Evolutionary conservation across 2,113 vertebrate species (phyloP), one percentile per base, ranked within the genome.

Genomic region (Myotis davidii): DNA sequence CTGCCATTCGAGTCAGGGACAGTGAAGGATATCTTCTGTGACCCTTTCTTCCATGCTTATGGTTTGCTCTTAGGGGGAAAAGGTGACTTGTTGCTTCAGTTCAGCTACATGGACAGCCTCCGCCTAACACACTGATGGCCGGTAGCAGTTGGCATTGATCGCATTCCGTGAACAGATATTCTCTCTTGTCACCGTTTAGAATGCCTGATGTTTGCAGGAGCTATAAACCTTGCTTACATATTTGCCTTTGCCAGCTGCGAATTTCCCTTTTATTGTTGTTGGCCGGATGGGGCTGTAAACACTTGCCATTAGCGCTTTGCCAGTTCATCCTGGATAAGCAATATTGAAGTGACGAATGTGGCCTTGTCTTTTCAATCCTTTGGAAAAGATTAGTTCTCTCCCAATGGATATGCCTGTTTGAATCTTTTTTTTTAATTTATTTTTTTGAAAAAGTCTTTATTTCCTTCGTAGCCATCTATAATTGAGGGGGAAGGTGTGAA

Each of bases 181-280:
- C 85, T 70, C 5, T 50, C 96, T 84, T 96, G 96, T 97, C 96
- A 45, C 90, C 82, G 42, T 94, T 92, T 84, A 94, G 92, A 86
- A 90, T 50, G 65, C 45, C 76, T 95, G 77, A 78, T 92, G 97
- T 95, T 95, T 77, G 78, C 21, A 94, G 52, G 65, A 72, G 90
- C 95, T 84, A 17, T 88, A 88, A 96, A 84, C 88, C 85, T 95
- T 86, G 96, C 96, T 98, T 97, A 96, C 97, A 95, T 97, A 86
- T 91, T 79, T 94, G 77, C 95, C 88, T 96, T 94, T 91, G 94
- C 88, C 94, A 95, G 87, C 85, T 92, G 78, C 95, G 94, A 96
- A 97, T 98, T 95, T 96, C 78, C 88, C 90, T 96, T 97, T 92
- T 88, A 96, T 95, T 1, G 0, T 54, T 67, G 50, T 94, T 84